Base-by-base conservation (phyloP, 2,113 vertebrate species). In the Stegostoma tigrinum region DNA sequence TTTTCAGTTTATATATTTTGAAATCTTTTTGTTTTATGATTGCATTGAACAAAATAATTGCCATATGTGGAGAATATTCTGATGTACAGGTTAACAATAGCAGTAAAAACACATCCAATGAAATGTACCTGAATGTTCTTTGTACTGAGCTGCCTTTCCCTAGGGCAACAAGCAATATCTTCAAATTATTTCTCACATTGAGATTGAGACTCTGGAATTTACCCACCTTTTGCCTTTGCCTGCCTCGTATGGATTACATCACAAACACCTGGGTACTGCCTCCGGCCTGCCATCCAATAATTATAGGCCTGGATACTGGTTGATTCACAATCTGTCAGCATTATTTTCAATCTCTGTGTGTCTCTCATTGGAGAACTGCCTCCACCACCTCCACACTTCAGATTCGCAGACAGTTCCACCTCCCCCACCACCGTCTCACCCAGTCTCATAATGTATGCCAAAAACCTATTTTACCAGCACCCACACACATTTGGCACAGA, bases 221-320 rank as follows among this genome's bases (percentile, higher is more conserved):
- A 96, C 96, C 94, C 96, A 96, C 96, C 96, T 97, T 97, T 97
- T 96, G 97, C 96, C 96, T 96, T 97, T 97, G 97, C 97, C 97
- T 96, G 97, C 97, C 97, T 97, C 96, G 96, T 95, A 96, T 97
- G 96, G 96, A 96, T 96, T 96, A 96, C 96, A 96, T 96, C 96
- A 96, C 96, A 96, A 96, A 97, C 97, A 97, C 97, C 98, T 97
- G 97, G 97, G 96, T 96, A 97, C 96, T 93, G 97, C 98, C 97
- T 96, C 95, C 96, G 97, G 98, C 97, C 96, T 96, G 68, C 96
- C 96, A 96, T 95, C 68, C 96, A 95, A 95, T 97, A 97, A 97
- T 97, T 97, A 96, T 96, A 98, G 95, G 96, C 91, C 96, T 96
- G 96, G 96, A 97, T 96, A 96, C 96, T 97, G 96, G 97, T 97